These are phyloP conservation scores for Melanotaenia duboulayi DNA, from an alignment of 2,113 vertebrate genomes.

Conservation along the genomic window DNA sequence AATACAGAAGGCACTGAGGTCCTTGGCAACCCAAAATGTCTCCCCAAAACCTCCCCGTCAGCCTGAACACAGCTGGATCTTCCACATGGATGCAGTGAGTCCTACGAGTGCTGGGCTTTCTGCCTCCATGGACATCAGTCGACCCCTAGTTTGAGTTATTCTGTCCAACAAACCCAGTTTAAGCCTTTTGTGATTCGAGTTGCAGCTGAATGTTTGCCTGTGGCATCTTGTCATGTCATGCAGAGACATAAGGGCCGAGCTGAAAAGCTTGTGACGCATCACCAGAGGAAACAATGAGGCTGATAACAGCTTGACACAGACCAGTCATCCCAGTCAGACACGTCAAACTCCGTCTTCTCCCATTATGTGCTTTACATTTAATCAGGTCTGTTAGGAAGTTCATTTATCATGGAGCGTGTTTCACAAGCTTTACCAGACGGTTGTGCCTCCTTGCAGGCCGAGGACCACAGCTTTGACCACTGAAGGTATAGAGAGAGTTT, in stretches of 20 bases:
- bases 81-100: constrained; percentile 36
- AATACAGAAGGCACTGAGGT: constrained; percentile 32
- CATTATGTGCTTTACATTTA: too few species aligned
- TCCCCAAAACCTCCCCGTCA: constrained; percentile 45
- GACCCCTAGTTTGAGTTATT: constrained; percentile 4
- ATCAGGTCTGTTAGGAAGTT: too few species aligned
- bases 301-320: constrained; percentile 7
- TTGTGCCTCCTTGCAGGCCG: too few species aligned
- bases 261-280: constrained; percentile 6
- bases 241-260: constrained; percentile 8
- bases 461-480: too few species aligned
- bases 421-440: too few species aligned
- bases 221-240: constrained; percentile 20
- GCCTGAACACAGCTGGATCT: constrained; percentile 50
- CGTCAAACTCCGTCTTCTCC: not conserved
- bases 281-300: not conserved
- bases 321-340: not conserved
- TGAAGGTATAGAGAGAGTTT: too few species aligned
- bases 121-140: not conserved
- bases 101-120: not conserved
- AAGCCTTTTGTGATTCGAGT: constrained; percentile 39
- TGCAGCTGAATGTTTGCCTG: constrained; percentile 40
- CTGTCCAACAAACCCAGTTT: constrained; percentile 26
- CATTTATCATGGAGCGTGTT: too few species aligned
- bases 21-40: constrained; percentile 40